Evolutionary conservation across 2,797 vertebrate species (phyloP), one percentile per base, ranked within the genome.

Genomic region (Pangasius krempfi): DNA sequence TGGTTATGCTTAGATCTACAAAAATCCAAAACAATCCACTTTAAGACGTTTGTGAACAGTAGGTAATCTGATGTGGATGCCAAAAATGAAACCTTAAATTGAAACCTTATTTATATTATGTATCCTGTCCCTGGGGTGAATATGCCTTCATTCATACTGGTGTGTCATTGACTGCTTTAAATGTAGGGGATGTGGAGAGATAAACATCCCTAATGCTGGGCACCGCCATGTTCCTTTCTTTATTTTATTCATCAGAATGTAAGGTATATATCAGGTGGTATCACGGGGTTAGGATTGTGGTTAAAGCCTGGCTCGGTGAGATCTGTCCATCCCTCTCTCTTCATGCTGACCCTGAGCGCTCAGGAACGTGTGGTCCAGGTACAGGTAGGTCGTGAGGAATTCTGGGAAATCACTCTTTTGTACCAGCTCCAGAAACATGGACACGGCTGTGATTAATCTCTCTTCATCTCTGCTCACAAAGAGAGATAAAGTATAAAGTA

Each of bases 371-470:
- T 96, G 94, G 80, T 97, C 95, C 92, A 94, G 91, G 85, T 94
- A 94, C 73, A 97, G 76, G 92, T 95, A 96, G n/a, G 93, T 92
- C 5, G 94, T 96, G 92, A 96, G 93, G 93, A 97, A 96, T 92
- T 96, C 96, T 90, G 94, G 96, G 91, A 96, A 95, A 58, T 96
- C 89, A 88, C 92, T 95, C 90, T 92, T 95, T 47, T 95, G 91
- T 50, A 96, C 94, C 68, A 95, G 93, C 94, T 97, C 94, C 81
- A 95, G 93, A 92, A 97, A 94, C 88, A 89, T 95, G 91, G 94
- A 89, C 27, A 90, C 89, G 85, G 94, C 92, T 8, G 93, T 88
- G 66, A 91, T 86, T 40, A 96, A 76, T 70, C 79, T 94, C 84
- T 92, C 88, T 91, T 92, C 86, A 27, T 80, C 90, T 86, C 96